A percentile compares a stretch with the other conserved stretches of the same genome.
These are phyloP conservation scores for Trematocara zebra DNA, from an alignment of 2,113 vertebrate species.

Conservation along the genomic window DNA sequence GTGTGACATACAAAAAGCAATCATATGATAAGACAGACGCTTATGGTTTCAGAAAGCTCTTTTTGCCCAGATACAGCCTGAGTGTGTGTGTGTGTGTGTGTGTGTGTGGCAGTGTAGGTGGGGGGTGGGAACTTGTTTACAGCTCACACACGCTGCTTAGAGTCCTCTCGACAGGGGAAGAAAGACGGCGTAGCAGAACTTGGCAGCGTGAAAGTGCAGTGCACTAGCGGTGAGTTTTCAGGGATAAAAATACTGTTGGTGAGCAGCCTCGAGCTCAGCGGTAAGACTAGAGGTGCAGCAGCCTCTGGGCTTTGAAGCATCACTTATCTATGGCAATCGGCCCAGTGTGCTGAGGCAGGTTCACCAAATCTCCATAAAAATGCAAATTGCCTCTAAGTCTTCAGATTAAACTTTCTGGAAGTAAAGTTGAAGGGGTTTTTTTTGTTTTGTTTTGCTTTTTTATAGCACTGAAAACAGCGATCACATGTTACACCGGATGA, in stretches of 20 bases:
- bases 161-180: slow-evolving; percentile 62
- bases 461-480: neutral
- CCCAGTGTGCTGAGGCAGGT: slow-evolving; percentile 42
- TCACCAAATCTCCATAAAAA: slow-evolving; percentile 48
- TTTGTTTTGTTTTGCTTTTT: neutral
- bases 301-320: slow-evolving; percentile 48
- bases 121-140: slow-evolving; percentile 72
- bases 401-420: slow-evolving; percentile 15
- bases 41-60: slow-evolving; percentile 56
- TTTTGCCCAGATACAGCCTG: slow-evolving; percentile 72
- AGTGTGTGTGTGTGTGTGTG: slow-evolving; percentile 6
- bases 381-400: slow-evolving; percentile 30
- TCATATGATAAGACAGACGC: slow-evolving; percentile 58
- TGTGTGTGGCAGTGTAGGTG: slow-evolving; percentile 27
- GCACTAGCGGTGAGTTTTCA: slow-evolving; percentile 42
- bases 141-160: slow-evolving; percentile 61
- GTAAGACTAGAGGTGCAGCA: slow-evolving; percentile 35
- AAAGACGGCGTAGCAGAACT: slow-evolving; percentile 55
- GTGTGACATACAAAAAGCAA: slow-evolving; percentile 41
- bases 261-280: slow-evolving; percentile 49
- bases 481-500: neutral
- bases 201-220: slow-evolving; percentile 58
- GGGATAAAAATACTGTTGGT: slow-evolving; percentile 62
- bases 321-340: slow-evolving; percentile 53
- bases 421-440: rapidly evolving